Base-by-base conservation (phyloP, 2,888 invertebrate genomes). In the Pyrrhia umbra region DNA sequence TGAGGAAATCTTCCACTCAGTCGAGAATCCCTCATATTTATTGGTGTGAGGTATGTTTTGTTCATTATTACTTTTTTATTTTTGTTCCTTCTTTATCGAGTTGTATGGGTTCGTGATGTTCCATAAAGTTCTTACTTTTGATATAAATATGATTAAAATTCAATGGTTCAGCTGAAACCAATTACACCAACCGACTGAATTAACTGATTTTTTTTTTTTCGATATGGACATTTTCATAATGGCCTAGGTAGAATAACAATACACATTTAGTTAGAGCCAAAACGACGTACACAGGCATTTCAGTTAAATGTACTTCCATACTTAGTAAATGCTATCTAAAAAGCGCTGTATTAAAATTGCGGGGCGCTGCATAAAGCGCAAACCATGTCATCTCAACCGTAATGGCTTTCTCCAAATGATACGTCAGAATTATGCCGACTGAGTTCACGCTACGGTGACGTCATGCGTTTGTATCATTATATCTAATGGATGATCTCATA, bases 391-490 rank as follows among this genome's bases (percentile, higher is more conserved):
- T 59, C 37, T 30, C 45, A 16, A 27, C 8, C 9, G 15, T 62
- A 71, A 71, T 71, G 62, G 45, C 20, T 50, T 20, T 47, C 54
- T 54, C 59, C 23, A 77, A 75, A 55, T 60, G 56, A 58, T 55
- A 57, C 25, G 59, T 72, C 68, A 58, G 72, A 67, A 50, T 76
- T 67, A 72, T 63, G 50, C 45, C 42, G 52, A 25, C 46, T 55
- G 54, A 61, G 52, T 61, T 66, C 47, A 57, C 58, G 58, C 49
- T 42, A 60, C 42, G 15, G 43, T 72, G 74, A 64, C 63, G 68
- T 64, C 60, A 61, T 55, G 39, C 45, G 8, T 64, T 56, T 57
- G 21, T 54, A 27, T 42, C 61, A 34, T n/a, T n/a, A n/a, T n/a
- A n/a, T n/a, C n/a, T 13, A n/a, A 40, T 27, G 39, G n/a, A 30